A percentile compares a stretch with the other conserved stretches of the same genome.
Conservation (phyloP, 2,797 vertebrate species). For the Pygocentrus nattereri region DNA sequence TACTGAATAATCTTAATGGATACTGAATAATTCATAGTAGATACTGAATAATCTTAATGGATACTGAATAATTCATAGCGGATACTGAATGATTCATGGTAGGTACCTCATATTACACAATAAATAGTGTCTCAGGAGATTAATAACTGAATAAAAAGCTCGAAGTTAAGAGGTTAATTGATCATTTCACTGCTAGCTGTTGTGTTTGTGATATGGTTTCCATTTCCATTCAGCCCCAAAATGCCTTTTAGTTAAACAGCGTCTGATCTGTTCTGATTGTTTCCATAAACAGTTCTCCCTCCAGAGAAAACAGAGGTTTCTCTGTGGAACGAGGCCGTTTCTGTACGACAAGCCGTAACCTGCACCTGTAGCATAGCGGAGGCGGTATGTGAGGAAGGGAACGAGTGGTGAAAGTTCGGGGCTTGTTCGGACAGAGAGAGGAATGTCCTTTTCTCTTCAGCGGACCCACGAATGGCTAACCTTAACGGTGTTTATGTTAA, state of each 20-base stretch:
- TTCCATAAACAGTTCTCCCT: not conserved
- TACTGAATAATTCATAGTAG: too few species aligned
- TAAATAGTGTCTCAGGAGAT: too few species aligned
- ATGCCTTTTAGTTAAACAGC: not conserved
- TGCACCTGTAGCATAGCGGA: slow-evolving; percentile 65
- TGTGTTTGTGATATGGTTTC: not conserved
- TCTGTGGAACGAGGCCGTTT: slow-evolving; percentile 14
- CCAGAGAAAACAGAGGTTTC: not conserved
- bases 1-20: too few species aligned
- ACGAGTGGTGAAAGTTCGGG: slow-evolving; percentile 30
- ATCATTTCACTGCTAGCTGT: too few species aligned
- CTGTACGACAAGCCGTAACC: slow-evolving; percentile 71
- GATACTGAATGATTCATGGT: too few species aligned
- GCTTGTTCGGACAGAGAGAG: slow-evolving; percentile 52
- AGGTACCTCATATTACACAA: too few species aligned
- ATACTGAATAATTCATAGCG: too few species aligned
- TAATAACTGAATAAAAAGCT: too few species aligned
- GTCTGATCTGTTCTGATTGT: not conserved
- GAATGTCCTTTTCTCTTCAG: slow-evolving; percentile 44
- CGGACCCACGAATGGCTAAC: slow-evolving; percentile 54
- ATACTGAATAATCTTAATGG: too few species aligned
- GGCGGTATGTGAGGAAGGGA: slow-evolving; percentile 58
- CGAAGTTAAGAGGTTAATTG: too few species aligned
- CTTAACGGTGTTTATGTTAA: slow-evolving; percentile 43
- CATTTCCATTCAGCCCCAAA: not conserved